Percentiles rank a stretch among this genome's conserved stretches.
Evolutionary conservation across 2,888 invertebrate genomes (phyloP).

Genomic region (Drosophila infuscata): DNA sequence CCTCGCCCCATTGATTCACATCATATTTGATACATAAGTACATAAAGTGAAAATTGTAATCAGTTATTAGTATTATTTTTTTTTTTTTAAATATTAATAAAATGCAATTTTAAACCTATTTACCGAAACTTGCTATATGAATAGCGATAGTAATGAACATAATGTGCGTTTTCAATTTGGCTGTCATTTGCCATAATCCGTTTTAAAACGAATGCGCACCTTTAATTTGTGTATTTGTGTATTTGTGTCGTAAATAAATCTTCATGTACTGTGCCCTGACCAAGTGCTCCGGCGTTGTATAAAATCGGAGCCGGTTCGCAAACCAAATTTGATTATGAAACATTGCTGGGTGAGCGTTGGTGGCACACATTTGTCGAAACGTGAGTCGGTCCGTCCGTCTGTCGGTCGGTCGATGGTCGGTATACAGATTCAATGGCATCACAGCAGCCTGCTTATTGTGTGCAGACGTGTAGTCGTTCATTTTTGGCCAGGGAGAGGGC

Average conservation of each 20-base stretch:
- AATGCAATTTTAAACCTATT: not conserved
- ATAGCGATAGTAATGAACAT: not conserved
- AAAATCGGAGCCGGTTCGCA: conserved; percentile 28
- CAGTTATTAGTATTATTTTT: not conserved
- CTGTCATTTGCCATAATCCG: not conserved
- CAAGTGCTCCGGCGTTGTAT: conserved; percentile 37
- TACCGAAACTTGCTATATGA: not conserved
- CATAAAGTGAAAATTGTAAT: not conserved
- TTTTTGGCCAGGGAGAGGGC: conserved; percentile 20
- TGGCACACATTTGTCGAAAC: conserved; percentile 61
- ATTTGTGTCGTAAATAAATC: conserved; percentile 42
- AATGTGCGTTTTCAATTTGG: not conserved
- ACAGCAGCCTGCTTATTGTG: conserved; percentile 17
- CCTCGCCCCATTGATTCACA: not conserved
- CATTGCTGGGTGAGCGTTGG: conserved; percentile 45
- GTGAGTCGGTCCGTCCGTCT: conserved; percentile 11
- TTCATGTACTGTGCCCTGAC: conserved; percentile 42
- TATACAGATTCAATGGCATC: conserved; percentile 18
- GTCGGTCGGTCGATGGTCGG: too few species aligned
- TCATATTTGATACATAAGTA: not conserved
- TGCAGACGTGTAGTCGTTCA: conserved; percentile 17
- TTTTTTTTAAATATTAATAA: not conserved
- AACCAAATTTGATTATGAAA: conserved; percentile 69
- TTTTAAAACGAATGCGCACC: not conserved
- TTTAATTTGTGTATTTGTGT: not conserved